Evolutionary conservation across 2,113 vertebrate species (phyloP).

Genomic region (Pavo muticus): DNA sequence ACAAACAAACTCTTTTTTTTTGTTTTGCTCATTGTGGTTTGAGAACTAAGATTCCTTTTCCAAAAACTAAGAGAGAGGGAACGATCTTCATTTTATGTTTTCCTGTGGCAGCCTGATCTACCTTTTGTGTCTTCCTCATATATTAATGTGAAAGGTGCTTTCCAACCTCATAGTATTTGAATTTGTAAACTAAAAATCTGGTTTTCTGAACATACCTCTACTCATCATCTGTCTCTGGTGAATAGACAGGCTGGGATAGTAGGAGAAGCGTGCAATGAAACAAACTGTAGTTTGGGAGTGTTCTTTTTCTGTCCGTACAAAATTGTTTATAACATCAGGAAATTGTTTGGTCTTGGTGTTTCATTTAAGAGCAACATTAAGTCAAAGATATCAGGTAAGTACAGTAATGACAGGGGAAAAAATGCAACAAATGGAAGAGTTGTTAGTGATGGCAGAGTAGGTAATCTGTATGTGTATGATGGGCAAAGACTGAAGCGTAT

Average conservation of each 20-base stretch:
- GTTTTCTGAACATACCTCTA: not conserved
- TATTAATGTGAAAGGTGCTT: conserved; percentile 67
- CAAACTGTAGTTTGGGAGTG: not conserved
- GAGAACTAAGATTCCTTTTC: conserved; percentile 73
- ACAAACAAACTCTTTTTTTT: not conserved
- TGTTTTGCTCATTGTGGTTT: conserved; percentile 85
- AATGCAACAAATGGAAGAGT: not conserved
- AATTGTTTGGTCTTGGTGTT: not conserved
- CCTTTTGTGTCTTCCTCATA: conserved; percentile 68
- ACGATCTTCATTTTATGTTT: conserved; percentile 49
- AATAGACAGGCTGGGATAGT: not conserved
- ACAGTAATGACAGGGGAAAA: not conserved
- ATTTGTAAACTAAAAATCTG: conserved; percentile 54
- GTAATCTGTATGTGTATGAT: not conserved
- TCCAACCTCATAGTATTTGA: not conserved
- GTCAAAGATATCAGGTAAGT: conserved; percentile 52
- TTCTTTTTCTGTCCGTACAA: not conserved
- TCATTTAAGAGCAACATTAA: not conserved
- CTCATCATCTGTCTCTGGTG: not conserved
- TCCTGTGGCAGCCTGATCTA: conserved; percentile 46
- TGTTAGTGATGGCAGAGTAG: not conserved
- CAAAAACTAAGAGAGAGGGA: conserved; percentile 23
- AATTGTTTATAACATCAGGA: not conserved
- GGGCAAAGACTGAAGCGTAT: not conserved
- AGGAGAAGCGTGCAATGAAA: not conserved